Percentiles rank a stretch among this genome's conserved stretches.
These are phyloP conservation scores for Pomacea canaliculata DNA, from an alignment of 2,888 invertebrate species.

Conservation along the genomic window DNA sequence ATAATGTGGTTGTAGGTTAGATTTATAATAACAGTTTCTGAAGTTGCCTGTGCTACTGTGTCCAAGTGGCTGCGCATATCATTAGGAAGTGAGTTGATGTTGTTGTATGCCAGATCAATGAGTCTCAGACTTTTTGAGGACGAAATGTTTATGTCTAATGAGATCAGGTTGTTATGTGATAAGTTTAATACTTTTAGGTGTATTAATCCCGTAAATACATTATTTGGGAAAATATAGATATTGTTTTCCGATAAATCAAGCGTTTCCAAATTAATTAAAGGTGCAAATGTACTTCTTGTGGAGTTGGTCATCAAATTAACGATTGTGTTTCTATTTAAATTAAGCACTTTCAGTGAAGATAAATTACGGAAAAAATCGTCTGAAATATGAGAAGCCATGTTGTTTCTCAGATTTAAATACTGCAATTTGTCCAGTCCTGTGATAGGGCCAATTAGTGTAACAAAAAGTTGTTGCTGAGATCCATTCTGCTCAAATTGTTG, in stretches of 20 bases:
- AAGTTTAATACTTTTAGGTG: slow-evolving; percentile 12
- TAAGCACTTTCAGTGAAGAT: neutral
- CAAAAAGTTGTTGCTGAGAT: slow-evolving; percentile 19
- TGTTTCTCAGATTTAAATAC: slow-evolving; percentile 16
- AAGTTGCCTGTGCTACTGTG: neutral
- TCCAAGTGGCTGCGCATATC: slow-evolving; percentile 11
- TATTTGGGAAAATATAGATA: neutral
- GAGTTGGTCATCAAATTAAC: neutral
- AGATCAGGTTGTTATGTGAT: slow-evolving; percentile 16
- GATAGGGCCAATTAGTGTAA: slow-evolving; percentile 21
- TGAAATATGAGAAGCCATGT: neutral
- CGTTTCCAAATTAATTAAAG: neutral
- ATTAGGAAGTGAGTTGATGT: slow-evolving; percentile 11
- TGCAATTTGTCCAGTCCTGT: slow-evolving; percentile 13
- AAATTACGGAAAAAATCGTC: slow-evolving; percentile 11
- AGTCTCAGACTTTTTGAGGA: slow-evolving; percentile 15
- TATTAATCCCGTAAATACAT: neutral
- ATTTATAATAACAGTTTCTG: slow-evolving; percentile 1
- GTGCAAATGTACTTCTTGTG: neutral
- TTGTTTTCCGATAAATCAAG: neutral
- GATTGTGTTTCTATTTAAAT: slow-evolving; percentile 6
- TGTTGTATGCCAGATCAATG: slow-evolving; percentile 22
- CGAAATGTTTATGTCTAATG: slow-evolving; percentile 16
- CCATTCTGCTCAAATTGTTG: slow-evolving; percentile 18
- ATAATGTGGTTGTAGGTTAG: slow-evolving; percentile 20